phyloP scores from a whole-genome alignment of 2,113 vertebrate species.

The Amazona vittata region DNA sequence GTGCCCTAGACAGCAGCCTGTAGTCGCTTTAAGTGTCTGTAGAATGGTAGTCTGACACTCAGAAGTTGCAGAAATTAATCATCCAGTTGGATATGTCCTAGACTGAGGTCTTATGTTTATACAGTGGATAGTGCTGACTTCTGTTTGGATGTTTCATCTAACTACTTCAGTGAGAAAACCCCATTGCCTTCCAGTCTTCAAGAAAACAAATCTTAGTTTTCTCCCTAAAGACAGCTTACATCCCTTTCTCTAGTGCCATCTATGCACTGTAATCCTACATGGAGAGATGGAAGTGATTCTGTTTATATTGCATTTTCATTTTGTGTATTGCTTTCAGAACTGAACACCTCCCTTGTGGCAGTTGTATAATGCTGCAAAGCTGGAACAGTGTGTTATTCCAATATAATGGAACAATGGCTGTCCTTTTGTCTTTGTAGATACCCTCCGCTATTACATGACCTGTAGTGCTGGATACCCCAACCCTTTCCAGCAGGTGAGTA shows the following conservation, averaged over 20 bases:
- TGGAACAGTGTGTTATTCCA: background rate
- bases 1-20: background rate
- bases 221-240: background rate
- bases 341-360: background rate
- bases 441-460: conserved; percentile 88
- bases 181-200: background rate
- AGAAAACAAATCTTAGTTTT: background rate
- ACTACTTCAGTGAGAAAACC: background rate
- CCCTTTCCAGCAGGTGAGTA: conserved; percentile 95
- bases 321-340: background rate
- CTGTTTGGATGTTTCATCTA: background rate
- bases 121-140: background rate
- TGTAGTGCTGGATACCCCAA: conserved; percentile 86
- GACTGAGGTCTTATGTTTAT: background rate
- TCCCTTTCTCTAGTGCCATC: background rate
- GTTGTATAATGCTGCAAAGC: background rate
- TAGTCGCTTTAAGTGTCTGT: background rate
- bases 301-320: background rate
- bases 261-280: background rate
- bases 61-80: background rate
- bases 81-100: background rate
- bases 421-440: conserved; percentile 77
- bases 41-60: background rate
- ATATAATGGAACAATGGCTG: background rate
- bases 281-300: background rate